Conservation (phyloP, 2,888 invertebrate species). For the Philaethria dido region DNA sequence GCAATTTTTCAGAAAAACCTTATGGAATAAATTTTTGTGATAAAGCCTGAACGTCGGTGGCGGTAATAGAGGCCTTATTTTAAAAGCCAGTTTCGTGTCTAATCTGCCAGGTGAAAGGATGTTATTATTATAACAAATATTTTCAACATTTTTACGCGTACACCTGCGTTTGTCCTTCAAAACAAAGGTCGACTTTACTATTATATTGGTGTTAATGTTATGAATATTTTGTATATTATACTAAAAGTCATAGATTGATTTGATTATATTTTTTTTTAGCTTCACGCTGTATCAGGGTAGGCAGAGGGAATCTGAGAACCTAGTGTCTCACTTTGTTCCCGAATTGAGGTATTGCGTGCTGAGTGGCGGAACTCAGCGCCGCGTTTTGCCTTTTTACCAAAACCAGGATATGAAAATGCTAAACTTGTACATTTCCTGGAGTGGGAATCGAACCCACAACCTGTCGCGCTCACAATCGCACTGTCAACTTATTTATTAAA, state of each 20-base stretch:
- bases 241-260: neutral
- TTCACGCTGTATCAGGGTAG: too few relatives aligned
- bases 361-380: too few relatives aligned
- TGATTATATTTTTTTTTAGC: neutral
- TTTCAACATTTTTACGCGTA: slow-evolving; percentile 25
- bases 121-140: slow-evolving; percentile 28
- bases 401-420: too few relatives aligned
- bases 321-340: too few relatives aligned
- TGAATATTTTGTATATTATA: neutral
- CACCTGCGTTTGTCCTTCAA: slow-evolving; percentile 11
- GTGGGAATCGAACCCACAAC: too few relatives aligned
- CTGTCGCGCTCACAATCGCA: too few relatives aligned
- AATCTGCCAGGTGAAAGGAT: slow-evolving; percentile 35
- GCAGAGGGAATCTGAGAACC: too few relatives aligned
- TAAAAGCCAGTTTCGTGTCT: slow-evolving; percentile 30
- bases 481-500: neutral
- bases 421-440: too few relatives aligned
- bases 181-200: slow-evolving; percentile 1
- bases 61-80: slow-evolving; percentile 32
- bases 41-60: slow-evolving; percentile 21
- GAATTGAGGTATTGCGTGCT: too few relatives aligned
- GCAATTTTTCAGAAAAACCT: slow-evolving; percentile 31
- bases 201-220: neutral
- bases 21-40: slow-evolving; percentile 17
- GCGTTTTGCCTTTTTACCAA: too few relatives aligned